These are phyloP conservation scores for Nestor notabilis DNA, from an alignment of 2,113 vertebrate genomes.

Conservation along the genomic window DNA sequence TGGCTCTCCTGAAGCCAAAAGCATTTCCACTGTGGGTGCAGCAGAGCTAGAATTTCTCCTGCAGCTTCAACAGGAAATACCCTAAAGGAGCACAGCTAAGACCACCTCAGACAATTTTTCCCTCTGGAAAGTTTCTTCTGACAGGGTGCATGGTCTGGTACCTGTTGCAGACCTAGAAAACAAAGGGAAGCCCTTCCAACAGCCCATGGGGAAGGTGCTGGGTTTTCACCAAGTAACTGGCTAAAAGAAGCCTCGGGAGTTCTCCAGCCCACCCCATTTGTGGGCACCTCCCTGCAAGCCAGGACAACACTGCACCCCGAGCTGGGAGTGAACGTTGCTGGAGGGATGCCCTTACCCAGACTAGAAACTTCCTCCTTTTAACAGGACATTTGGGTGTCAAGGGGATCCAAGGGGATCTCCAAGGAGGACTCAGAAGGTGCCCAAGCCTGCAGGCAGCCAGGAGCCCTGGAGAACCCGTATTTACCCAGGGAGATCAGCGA, in stretches of 20 bases:
- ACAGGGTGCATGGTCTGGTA: not conserved
- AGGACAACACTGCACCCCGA: rapidly evolving
- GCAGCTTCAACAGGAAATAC: not conserved
- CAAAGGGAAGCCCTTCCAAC: not conserved
- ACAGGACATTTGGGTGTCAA: not conserved
- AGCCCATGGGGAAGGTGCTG: not conserved
- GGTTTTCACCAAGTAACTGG: not conserved
- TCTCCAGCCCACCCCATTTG: not conserved
- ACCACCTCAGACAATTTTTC: too few species aligned
- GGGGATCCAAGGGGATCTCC: not conserved
- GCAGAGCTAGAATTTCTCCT: not conserved
- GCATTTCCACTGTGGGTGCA: not conserved
- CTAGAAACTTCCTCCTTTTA: not conserved
- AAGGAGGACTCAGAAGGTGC: not conserved
- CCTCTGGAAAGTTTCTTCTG: not conserved
- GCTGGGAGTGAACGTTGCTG: rapidly evolving
- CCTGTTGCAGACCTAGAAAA: not conserved
- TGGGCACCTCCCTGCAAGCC: not conserved
- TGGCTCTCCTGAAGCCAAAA: not conserved
- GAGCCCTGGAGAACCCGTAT: not conserved
- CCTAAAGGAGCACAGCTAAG: not conserved
- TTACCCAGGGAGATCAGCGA: constrained; percentile 81
- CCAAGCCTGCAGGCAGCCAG: not conserved
- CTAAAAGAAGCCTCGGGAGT: not conserved
- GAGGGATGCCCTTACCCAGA: not conserved